These are phyloP conservation scores for Colinus virginianus DNA, from an alignment of 2,113 vertebrate genomes.

Conservation along the genomic window DNA sequence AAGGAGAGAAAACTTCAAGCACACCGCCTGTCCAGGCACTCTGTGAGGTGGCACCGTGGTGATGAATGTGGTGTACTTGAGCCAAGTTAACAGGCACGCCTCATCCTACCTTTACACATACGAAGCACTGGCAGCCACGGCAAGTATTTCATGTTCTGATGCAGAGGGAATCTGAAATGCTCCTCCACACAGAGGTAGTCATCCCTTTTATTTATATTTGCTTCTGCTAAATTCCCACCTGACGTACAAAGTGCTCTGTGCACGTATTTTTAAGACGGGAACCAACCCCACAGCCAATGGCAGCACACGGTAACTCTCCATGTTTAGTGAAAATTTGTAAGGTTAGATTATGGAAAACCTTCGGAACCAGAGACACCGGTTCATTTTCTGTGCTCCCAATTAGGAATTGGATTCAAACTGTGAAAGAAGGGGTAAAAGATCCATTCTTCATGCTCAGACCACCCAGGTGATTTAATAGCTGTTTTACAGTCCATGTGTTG, in stretches of 20 bases:
- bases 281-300: not conserved
- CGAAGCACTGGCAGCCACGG: not conserved
- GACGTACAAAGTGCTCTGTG: rapidly evolving
- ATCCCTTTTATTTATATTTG: not conserved
- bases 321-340: not conserved
- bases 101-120: not conserved
- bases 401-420: not conserved
- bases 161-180: not conserved
- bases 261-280: not conserved
- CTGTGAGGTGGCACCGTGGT: not conserved
- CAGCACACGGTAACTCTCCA: not conserved
- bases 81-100: not conserved
- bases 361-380: not conserved
- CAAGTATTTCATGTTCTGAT: rapidly evolving
- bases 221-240: not conserved
- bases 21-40: rapidly evolving
- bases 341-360: not conserved
- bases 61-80: not conserved
- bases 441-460: not conserved
- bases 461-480: not conserved
- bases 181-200: not conserved
- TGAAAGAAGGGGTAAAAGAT: not conserved
- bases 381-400: not conserved
- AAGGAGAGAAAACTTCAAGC: not conserved
- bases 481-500: not conserved